These are phyloP conservation scores for Myocastor coypus DNA, from an alignment of 2,113 vertebrate species.

Conservation along the genomic window DNA sequence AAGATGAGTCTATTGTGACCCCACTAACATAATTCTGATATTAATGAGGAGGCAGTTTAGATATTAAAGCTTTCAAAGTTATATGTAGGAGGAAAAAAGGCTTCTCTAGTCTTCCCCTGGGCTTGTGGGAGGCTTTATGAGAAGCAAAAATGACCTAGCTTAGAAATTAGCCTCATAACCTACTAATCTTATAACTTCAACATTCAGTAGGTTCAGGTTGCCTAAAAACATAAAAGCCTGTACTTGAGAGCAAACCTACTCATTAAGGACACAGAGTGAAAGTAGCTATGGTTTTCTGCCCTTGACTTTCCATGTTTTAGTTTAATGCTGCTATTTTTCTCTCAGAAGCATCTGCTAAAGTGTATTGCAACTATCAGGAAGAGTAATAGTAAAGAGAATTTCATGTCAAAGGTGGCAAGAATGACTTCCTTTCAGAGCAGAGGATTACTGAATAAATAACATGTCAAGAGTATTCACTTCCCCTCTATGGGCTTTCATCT, in stretches of 20 bases:
- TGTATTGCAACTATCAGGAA: constrained; percentile 22
- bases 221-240: constrained; percentile 26
- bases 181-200: constrained; percentile 46
- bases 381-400: constrained; percentile 44
- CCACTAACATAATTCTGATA: constrained; percentile 28
- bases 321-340: constrained; percentile 53
- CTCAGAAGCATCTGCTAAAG: constrained; percentile 31
- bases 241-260: not conserved
- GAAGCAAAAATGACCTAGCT: constrained; percentile 18
- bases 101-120: not conserved
- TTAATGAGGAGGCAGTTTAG: not conserved
- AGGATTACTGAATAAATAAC: constrained; percentile 59
- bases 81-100: not conserved
- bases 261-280: constrained; percentile 46
- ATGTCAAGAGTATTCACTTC: constrained; percentile 57
- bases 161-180: constrained; percentile 55
- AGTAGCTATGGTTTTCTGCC: not conserved
- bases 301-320: constrained; percentile 44
- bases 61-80: constrained; percentile 22
- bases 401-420: constrained; percentile 53
- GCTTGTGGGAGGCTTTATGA: constrained; percentile 39
- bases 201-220: constrained; percentile 23
- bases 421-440: constrained; percentile 56
- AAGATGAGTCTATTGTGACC: not conserved
- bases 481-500: constrained; percentile 58